These are phyloP conservation scores for Leptinotarsa juncta DNA, from an alignment of 2,888 invertebrate species.

Conservation along the genomic window DNA sequence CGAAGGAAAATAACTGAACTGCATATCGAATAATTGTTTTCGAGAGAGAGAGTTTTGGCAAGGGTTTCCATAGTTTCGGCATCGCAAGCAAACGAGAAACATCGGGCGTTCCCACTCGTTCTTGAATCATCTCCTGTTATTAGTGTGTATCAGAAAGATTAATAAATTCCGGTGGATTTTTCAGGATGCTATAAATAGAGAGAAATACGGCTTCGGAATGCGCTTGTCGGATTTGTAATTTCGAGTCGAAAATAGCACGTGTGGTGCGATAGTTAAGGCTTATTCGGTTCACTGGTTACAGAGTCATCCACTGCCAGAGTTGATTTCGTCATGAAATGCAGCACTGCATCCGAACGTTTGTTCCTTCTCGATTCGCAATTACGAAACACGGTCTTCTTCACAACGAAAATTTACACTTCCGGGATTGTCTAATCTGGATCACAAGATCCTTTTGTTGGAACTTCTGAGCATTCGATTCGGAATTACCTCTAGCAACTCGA, in stretches of 20 bases:
- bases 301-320: slow-evolving; percentile 4
- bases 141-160: slow-evolving; percentile 19
- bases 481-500: too few species aligned
- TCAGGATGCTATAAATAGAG: slow-evolving; percentile 35
- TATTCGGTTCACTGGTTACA: background rate
- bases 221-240: slow-evolving; percentile 34
- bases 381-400: background rate
- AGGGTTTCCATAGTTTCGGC: background rate
- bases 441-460: too few species aligned
- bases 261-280: slow-evolving; percentile 15
- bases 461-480: too few species aligned
- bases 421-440: too few species aligned
- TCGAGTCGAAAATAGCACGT: slow-evolving; percentile 34
- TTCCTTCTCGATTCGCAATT: background rate
- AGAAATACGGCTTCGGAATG: slow-evolving; percentile 34
- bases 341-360: background rate
- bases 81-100: background rate
- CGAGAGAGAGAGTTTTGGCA: background rate
- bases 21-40: background rate
- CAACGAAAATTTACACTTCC: too few species aligned
- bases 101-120: slow-evolving; percentile 8
- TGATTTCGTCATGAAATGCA: background rate
- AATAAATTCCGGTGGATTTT: slow-evolving; percentile 37
- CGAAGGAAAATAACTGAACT: background rate
- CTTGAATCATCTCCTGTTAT: slow-evolving; percentile 14